Conservation (phyloP, 2,888 invertebrate species). For the Pammene aurita region DNA sequence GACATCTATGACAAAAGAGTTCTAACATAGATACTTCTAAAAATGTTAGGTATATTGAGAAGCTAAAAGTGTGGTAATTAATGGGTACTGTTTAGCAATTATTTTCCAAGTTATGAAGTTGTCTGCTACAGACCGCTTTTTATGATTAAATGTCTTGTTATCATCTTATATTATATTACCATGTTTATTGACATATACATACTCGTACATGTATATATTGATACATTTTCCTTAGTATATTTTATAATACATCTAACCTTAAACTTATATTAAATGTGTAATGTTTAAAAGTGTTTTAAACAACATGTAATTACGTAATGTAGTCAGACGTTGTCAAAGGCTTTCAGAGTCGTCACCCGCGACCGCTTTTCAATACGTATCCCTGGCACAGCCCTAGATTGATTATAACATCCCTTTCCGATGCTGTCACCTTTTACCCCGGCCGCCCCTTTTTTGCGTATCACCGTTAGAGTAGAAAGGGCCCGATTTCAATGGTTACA, state of each 20-base stretch:
- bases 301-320: constrained; percentile 39
- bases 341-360: constrained; percentile 39
- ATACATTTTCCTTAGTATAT: no score
- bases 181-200: no score
- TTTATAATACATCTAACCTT: no score
- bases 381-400: constrained; percentile 71
- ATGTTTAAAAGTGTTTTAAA: constrained; percentile 10
- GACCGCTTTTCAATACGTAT: constrained; percentile 59
- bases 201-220: no score
- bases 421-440: constrained; percentile 68
- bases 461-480: constrained; percentile 80
- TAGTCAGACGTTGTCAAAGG: constrained; percentile 39
- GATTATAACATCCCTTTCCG: constrained; percentile 78
- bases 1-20: background rate
- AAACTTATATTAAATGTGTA: background rate
- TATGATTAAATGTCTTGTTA: no score
- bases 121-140: no score
- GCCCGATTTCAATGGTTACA: constrained; percentile 73
- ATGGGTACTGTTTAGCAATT: no score
- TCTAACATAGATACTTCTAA: no score
- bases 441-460: constrained; percentile 72
- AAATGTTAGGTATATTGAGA: no score
- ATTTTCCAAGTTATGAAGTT: no score
- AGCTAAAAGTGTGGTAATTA: no score
- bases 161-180: no score